Evolutionary conservation across 2,888 invertebrate species (phyloP).

Genomic region (Papilio gigon): DNA sequence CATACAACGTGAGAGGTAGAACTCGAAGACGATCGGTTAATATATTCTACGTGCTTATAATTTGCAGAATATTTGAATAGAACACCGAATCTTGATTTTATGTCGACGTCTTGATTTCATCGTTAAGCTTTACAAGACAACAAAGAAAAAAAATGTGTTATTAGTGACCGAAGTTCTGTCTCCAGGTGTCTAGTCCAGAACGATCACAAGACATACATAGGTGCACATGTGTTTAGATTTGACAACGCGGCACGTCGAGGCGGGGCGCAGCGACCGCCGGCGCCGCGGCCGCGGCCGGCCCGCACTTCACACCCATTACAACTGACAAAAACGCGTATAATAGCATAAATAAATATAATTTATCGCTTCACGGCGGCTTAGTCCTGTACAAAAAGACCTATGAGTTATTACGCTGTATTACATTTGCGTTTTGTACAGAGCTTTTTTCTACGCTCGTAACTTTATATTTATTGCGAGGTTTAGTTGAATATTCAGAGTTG

Average conservation of each 20-base stretch:
- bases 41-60: not conserved
- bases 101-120: not conserved
- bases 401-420: slow-evolving; percentile 79
- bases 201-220: not conserved
- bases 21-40: not conserved
- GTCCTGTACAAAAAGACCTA: slow-evolving; percentile 79
- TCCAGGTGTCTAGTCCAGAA: too few relatives aligned
- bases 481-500: slow-evolving; percentile 76
- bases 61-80: not conserved
- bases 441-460: slow-evolving; percentile 78
- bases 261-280: slow-evolving; percentile 15
- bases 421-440: slow-evolving; percentile 76
- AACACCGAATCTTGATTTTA: not conserved
- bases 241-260: too few relatives aligned
- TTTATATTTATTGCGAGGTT: slow-evolving; percentile 79
- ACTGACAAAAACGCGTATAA: slow-evolving; percentile 81
- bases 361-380: slow-evolving; percentile 82
- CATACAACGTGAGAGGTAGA: not conserved
- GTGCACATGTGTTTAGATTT: not conserved
- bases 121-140: not conserved
- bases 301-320: slow-evolving; percentile 75
- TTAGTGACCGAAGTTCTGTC: too few relatives aligned
- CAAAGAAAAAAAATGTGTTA: not conserved
- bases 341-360: slow-evolving; percentile 83
- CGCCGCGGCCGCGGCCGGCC: slow-evolving; percentile 56